These are phyloP conservation scores for Glyphotaelius pellucidus DNA, from an alignment of 2,888 invertebrate species.

Conservation along the genomic window DNA sequence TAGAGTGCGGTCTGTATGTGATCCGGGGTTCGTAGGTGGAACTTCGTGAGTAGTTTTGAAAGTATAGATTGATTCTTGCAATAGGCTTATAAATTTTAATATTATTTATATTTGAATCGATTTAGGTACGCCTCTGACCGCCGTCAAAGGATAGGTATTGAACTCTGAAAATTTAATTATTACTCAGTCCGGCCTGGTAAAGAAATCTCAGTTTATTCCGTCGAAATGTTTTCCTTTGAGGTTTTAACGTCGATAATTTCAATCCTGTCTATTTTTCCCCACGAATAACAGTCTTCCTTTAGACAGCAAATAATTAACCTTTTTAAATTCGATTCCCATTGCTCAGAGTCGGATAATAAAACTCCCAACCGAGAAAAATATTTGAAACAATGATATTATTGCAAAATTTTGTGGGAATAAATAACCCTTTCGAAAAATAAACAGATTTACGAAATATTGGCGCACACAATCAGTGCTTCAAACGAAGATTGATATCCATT, in stretches of 20 bases:
- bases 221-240: background rate
- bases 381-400: background rate
- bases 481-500: background rate
- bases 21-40: no score
- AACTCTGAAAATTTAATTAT: background rate
- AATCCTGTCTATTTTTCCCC: background rate
- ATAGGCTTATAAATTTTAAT: no score
- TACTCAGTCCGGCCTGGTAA: background rate
- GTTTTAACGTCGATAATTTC: background rate
- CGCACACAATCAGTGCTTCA: background rate
- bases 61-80: no score
- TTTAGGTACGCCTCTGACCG: background rate
- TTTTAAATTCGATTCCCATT: slow-evolving; percentile 2
- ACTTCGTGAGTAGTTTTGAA: no score
- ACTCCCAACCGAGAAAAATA: background rate
- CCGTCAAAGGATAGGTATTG: background rate
- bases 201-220: background rate
- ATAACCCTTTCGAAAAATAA: background rate
- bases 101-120: no score
- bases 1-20: no score
- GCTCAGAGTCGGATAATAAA: background rate
- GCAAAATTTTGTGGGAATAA: background rate
- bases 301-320: background rate
- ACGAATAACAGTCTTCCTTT: background rate
- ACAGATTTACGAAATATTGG: background rate